phyloP scores from a whole-genome alignment of 2,113 vertebrate species.

The Physeter macrocephalus region DNA sequence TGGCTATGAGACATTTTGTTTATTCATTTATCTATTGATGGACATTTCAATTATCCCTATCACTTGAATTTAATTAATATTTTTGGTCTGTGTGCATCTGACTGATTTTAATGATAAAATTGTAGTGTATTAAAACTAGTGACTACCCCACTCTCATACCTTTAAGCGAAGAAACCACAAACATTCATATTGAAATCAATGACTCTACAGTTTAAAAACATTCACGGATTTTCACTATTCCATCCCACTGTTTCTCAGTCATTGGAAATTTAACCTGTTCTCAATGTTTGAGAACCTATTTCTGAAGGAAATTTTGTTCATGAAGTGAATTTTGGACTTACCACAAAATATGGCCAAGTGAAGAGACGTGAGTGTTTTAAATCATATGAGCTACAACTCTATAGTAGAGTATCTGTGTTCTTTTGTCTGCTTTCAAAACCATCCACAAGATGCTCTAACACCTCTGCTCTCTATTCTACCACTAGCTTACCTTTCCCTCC shows the following conservation, averaged over 20 bases:
- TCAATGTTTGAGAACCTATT: background rate
- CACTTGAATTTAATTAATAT: background rate
- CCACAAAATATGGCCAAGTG: background rate
- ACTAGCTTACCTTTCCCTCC: background rate
- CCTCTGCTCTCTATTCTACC: background rate
- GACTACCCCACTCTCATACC: background rate
- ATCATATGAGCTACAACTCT: background rate
- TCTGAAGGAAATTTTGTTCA: background rate
- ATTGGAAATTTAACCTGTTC: background rate
- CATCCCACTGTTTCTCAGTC: background rate
- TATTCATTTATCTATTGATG: background rate
- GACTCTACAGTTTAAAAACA: background rate
- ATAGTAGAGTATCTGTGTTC: background rate
- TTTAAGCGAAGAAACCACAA: background rate
- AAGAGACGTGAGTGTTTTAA: background rate
- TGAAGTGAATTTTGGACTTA: background rate
- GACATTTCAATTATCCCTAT: background rate
- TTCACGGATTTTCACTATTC: background rate
- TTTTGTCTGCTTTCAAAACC: background rate
- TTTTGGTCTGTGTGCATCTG: background rate
- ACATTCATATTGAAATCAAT: background rate
- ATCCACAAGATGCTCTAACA: background rate
- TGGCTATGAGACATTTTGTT: background rate
- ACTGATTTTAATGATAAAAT: background rate
- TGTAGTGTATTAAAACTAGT: background rate